Base-by-base conservation (phyloP, 2,888 invertebrate species). In the Lumbricus terrestris region DNA sequence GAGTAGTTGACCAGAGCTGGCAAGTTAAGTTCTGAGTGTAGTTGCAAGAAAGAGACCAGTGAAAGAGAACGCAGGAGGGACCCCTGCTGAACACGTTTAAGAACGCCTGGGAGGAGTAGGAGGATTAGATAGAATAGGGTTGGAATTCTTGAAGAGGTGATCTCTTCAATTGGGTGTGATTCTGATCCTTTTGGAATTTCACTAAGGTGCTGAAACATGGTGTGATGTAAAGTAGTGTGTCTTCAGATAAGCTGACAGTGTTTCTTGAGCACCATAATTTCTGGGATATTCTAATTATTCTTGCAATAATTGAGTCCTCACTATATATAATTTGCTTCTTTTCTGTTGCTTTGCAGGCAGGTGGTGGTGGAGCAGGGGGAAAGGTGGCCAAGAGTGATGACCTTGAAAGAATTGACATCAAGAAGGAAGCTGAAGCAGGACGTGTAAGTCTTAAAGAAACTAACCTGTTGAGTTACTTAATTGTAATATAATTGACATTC, bases 391-490 rank as follows among this genome's bases (percentile, higher is more conserved):
- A 88, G 20, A 93, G 93, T 90, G 91, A 92, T n/a, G 94, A 93
- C n/a, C 92, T 90, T 18, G 92, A 93, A 6, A 92, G 93, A 20
- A 91, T 93, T 3, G 92, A 92, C 88, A 91, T 93, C 33, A 93
- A 94, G 91, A 91, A 92, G 82, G 95, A 94, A 91, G 95, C 95
- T 16, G 92, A 93, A 88, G 93, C 92, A 40, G 94, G 94, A 54
- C 92, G 93, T 93, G 94, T 95, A 85, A 90, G 91, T 89, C 23
- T 42, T 88, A 40, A n/a, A 2, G 34, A 40, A 37, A 38, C 34
- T 82, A 47, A 47, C 47, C 40, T 47, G 29, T n/a, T 69, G 69
- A 69, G 69, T n/a, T 69, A 69, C 29, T 69, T 69, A 29, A n/a
- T n/a, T 11, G 4, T 69, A 69, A 69, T n/a, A 69, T 11, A n/a